Base-by-base conservation (phyloP, 2,797 vertebrate species). In the Chiroxiphia lanceolata region DNA sequence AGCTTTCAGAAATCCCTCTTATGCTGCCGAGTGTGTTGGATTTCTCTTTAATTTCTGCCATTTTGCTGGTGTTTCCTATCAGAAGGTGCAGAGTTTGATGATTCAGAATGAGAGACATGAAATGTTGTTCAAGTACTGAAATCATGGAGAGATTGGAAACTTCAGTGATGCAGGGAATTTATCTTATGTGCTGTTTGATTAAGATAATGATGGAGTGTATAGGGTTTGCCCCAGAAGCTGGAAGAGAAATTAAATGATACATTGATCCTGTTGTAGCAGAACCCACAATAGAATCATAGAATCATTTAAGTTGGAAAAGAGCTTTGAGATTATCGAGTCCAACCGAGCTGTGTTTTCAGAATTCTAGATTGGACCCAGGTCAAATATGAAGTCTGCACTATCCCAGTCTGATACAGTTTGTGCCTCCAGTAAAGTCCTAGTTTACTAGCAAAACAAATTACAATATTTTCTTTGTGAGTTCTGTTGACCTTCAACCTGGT, bases 401-500 rank as follows among this genome's bases (percentile, higher is more conserved):
- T 36, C 44, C 63, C n/a, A 64, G 68, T 21, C 60, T 47, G 72
- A 76, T 47, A 68, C 19, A 80, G 27, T 31, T 50, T 20, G 31
- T 53, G 22, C 50, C 61, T 95, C 63, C 75, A 85, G 54, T 61
- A 38, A 96, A 90, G 63, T 16, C 80, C 18, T 34, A 56, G 29
- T 70, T 90, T 87, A 88, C 34, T 80, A 77, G 48, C 2, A 9
- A 82, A 94, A 89, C 36, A 88, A 90, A 84, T 87, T 3, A 64
- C 36, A 74, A 2, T 92, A 80, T 92, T 96, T 82, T 89, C 78
- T 80, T 87, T 80, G 27, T 75, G 87, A 85, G 54, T 77, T 87
- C 91, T 82, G 51, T 69, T 83, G 92, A 95, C 90, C 93, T 94
- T 94, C 77, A 95, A 82, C 70, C 53, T 64, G 16, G 27, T 95